phyloP scores from a whole-genome alignment of 1,140 invertebrate species.

The Drosophila melanica region DNA sequence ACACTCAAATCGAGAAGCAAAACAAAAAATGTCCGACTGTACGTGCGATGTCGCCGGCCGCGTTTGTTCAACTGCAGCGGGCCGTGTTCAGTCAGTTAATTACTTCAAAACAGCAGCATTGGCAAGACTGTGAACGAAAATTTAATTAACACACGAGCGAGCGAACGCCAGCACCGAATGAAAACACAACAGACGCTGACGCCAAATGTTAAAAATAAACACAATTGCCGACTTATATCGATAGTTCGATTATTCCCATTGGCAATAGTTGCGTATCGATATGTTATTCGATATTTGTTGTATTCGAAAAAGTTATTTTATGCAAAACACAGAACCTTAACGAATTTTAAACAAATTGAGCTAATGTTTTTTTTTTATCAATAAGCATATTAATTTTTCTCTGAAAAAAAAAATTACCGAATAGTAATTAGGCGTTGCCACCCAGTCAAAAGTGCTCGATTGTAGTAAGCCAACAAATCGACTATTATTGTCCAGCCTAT shows the following conservation, averaged over 20 bases:
- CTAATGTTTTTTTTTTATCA: background rate
- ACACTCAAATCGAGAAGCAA: constrained; percentile 26
- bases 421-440: constrained; percentile 6
- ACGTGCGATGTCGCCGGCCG: constrained; percentile 32
- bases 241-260: background rate
- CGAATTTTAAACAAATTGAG: background rate
- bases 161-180: constrained; percentile 18
- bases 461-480: constrained; percentile 1
- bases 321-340: background rate
- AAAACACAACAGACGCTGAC: constrained; percentile 54
- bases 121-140: constrained; percentile 57
- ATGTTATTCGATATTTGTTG: background rate
- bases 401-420: background rate
- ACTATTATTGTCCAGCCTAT: constrained; percentile 27
- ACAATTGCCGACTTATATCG: constrained; percentile 65
- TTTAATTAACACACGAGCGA: constrained; percentile 67
- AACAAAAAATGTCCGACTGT: constrained; percentile 40
- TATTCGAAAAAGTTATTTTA: background rate
- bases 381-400: background rate
- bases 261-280: background rate
- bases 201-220: constrained; percentile 82
- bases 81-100: constrained; percentile 57
- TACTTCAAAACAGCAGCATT: constrained; percentile 62
- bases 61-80: constrained; percentile 41
- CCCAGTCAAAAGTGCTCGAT: constrained; percentile 30